A percentile compares a stretch with the other conserved stretches of the same genome.
These are phyloP conservation scores for Hydropsyche betteni DNA, from an alignment of 2,888 invertebrate species.

Conservation along the genomic window DNA sequence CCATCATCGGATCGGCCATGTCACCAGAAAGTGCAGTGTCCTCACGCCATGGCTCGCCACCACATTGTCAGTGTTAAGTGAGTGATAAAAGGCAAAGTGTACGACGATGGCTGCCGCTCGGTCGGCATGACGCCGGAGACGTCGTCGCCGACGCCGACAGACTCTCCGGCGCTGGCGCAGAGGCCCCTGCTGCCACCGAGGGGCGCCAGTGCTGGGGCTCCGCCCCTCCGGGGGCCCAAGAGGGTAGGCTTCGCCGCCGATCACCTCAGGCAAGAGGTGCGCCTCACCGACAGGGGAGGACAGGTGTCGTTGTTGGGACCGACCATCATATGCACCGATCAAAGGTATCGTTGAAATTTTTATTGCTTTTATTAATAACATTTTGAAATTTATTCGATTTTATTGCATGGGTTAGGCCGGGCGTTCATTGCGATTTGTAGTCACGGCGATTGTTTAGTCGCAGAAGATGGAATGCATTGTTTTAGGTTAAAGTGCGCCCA, in stretches of 20 bases:
- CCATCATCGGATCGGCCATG: neutral
- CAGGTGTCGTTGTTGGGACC: slow-evolving; percentile 49
- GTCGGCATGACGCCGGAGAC: slow-evolving; percentile 56
- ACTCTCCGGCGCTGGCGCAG: slow-evolving; percentile 56
- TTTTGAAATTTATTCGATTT: no score
- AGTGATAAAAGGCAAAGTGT: no score
- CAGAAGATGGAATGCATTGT: no score
- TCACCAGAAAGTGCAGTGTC: neutral
- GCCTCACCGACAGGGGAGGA: slow-evolving; percentile 48
- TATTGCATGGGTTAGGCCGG: no score
- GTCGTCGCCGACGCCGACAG: slow-evolving; percentile 55
- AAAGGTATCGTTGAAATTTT: slow-evolving; percentile 19
- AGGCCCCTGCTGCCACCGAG: slow-evolving; percentile 53
- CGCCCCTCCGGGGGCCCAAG: slow-evolving; percentile 36
- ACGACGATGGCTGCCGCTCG: neutral
- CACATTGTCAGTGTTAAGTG: neutral
- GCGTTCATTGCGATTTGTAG: no score
- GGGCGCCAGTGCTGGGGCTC: slow-evolving; percentile 21
- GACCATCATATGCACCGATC: slow-evolving; percentile 42
- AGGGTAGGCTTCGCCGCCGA: slow-evolving; percentile 46
- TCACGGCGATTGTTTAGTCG: no score
- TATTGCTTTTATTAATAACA: no score
- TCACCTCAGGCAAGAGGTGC: slow-evolving; percentile 40
- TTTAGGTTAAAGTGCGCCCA: no score
- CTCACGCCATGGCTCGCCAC: neutral